Evolutionary conservation across 30 jellyfish, hydroid and myxozoan species (phyloP), one percentile per base, ranked within the genome.

Genomic region (Sanderia malayensis): DNA sequence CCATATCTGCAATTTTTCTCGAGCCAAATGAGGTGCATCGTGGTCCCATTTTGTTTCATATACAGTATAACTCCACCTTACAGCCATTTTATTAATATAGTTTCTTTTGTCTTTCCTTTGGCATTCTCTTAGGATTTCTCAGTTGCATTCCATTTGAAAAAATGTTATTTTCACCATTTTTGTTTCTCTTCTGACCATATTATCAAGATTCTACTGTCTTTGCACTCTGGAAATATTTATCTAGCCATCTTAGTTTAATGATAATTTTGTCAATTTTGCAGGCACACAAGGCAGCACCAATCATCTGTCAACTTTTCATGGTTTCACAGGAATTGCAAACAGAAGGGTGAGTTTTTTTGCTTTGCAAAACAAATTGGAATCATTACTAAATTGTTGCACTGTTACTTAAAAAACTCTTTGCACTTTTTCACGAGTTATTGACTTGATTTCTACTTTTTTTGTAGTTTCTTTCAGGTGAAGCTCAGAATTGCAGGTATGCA

Each of bases 211-310:
- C n/a, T n/a, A n/a, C n/a, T n/a, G n/a, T n/a, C n/a, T n/a, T n/a
- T n/a, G n/a, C n/a, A n/a, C n/a, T n/a, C n/a, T n/a, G n/a, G n/a
- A n/a, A n/a, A n/a, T n/a, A n/a, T n/a, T n/a, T n/a, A n/a, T n/a
- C n/a, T n/a, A n/a, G n/a, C n/a, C n/a, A n/a, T n/a, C n/a, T n/a
- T n/a, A n/a, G n/a, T n/a, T n/a, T n/a, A n/a, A n/a, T n/a, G n/a
- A n/a, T n/a, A n/a, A n/a, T n/a, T n/a, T n/a, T n/a, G n/a, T n/a
- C n/a, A n/a, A 13, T 15, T 67, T 20, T 61, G 23, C 55, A 83
- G 95, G 32, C 84, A 9, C 98, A 92, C 60, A 95, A 92, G 52
- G 98, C 98, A 15, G 98, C 98, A n/a, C 44, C 84, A 21, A 70
- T 92, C 37, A 83, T 92, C 41, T 76, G 85, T 65, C 98, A 92